Base-by-base conservation (phyloP, 2,888 invertebrate genomes). In the Hirtodrosophila duncani region DNA sequence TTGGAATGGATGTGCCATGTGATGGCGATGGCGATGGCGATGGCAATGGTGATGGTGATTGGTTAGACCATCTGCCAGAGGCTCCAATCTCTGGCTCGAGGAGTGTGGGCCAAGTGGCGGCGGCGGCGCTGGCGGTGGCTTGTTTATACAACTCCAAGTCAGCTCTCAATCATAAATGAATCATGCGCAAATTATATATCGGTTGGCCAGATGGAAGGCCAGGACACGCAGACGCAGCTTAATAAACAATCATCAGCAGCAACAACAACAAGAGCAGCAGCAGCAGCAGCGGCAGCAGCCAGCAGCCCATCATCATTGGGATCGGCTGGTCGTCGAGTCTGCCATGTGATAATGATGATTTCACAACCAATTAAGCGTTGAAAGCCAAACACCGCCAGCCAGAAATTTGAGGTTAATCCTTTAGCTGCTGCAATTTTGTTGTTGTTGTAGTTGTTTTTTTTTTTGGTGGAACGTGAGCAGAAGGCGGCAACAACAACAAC, bases 371-470 rank as follows among this genome's bases (percentile, higher is more conserved):
- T 77, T 77, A 77, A 81, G 77, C 78, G 82, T 81, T 77, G 82
- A 77, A 77, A 77, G 82, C 82, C 77, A 81, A 77, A 81, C 78
- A 81, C 78, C 79, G 78, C 82, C 82, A 80, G 63, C n/a, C 75
- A 56, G 75, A 81, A 78, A 74, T 75, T 75, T 75, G 80, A 75
- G 75, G 75, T 75, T 75, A 75, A 75, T 75, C 75, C 75, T 75
- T 75, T 75, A 81, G 69, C 53, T 67, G 77, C 81, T 75, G 74
- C 81, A 81, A 75, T 81, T 81, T 78, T 75, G 37, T 38, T 34
- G 26, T 16, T 48, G 27, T 6, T 9, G 36, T 41, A 43, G 27
- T 52, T 26, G 7, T 16, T 24, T 17, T n/a, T 17, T 55, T 39
- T 51, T 18, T 36, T 60, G 18, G 41, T 37, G 43, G 69, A 74